Evolutionary conservation across 2,888 invertebrate species (phyloP).

Genomic region (Epistrophe eligans): DNA sequence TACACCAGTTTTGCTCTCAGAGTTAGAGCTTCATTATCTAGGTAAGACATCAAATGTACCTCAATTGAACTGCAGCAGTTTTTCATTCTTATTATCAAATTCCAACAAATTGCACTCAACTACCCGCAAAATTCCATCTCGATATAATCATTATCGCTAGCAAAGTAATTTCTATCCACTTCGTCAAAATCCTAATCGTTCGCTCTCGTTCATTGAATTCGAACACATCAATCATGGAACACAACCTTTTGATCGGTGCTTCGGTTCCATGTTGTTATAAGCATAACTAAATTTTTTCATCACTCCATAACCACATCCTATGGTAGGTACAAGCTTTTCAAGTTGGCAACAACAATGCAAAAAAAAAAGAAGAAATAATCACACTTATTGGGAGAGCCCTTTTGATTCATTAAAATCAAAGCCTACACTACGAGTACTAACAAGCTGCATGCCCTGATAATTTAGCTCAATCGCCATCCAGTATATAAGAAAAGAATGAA

Average conservation of each 20-base stretch:
- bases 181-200: slow-evolving; percentile 39
- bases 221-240: slow-evolving; percentile 50
- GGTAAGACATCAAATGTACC: neutral
- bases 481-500: neutral
- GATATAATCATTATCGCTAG: slow-evolving; percentile 57
- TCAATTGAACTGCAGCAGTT: neutral
- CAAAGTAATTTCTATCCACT: slow-evolving; percentile 55
- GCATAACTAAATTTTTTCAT: neutral
- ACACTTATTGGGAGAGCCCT: slow-evolving; percentile 14
- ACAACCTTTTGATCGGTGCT: slow-evolving; percentile 18
- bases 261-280: neutral
- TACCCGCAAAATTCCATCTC: slow-evolving; percentile 8
- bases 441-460: slow-evolving; percentile 71
- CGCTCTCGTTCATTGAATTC: slow-evolving; percentile 56
- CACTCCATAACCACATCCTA: slow-evolving; percentile 10
- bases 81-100: slow-evolving; percentile 2
- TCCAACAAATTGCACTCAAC: slow-evolving; percentile 17
- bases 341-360: neutral
- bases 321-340: neutral
- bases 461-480: slow-evolving; percentile 22
- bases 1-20: too few relatives aligned
- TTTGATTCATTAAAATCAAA: slow-evolving; percentile 62
- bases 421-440: slow-evolving; percentile 56
- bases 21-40: neutral
- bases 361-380: slow-evolving; percentile 5